Percentiles rank a stretch among this genome's conserved stretches.
Conservation (phyloP, 2,888 invertebrate species). For the Xanthorhoe designata region DNA sequence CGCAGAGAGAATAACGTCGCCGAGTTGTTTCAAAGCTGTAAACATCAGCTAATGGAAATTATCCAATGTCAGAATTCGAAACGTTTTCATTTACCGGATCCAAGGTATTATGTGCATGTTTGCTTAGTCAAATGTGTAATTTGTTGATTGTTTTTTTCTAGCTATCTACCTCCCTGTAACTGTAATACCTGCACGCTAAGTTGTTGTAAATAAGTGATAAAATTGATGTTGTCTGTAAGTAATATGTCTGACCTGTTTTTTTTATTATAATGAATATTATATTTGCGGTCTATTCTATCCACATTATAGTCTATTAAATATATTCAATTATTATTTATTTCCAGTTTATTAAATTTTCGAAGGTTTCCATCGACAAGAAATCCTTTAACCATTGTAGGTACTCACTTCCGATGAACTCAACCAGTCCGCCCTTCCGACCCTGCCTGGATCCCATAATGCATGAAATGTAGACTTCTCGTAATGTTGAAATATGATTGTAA, state of each 20-base stretch:
- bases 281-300: not conserved
- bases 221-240: not conserved
- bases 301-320: not conserved
- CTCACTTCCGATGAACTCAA: not conserved
- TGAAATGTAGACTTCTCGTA: too few species aligned
- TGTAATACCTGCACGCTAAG: slow-evolving; percentile 19
- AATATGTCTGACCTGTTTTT: not conserved
- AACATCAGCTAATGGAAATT: slow-evolving; percentile 36
- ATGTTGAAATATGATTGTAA: too few species aligned
- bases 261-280: not conserved
- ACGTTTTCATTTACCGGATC: slow-evolving; percentile 43
- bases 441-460: not conserved
- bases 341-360: not conserved
- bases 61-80: slow-evolving; percentile 43
- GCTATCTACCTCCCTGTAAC: slow-evolving; percentile 13
- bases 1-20: slow-evolving; percentile 30
- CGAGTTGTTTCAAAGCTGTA: slow-evolving; percentile 16
- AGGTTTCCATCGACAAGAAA: not conserved
- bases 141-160: slow-evolving; percentile 26
- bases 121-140: slow-evolving; percentile 28
- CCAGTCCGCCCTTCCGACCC: not conserved
- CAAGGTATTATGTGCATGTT: slow-evolving; percentile 42
- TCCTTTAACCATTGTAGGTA: not conserved
- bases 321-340: too few species aligned
- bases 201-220: not conserved